Evolutionary conservation across 2,888 invertebrate species (phyloP).

Genomic region (Drosophila falleni): DNA sequence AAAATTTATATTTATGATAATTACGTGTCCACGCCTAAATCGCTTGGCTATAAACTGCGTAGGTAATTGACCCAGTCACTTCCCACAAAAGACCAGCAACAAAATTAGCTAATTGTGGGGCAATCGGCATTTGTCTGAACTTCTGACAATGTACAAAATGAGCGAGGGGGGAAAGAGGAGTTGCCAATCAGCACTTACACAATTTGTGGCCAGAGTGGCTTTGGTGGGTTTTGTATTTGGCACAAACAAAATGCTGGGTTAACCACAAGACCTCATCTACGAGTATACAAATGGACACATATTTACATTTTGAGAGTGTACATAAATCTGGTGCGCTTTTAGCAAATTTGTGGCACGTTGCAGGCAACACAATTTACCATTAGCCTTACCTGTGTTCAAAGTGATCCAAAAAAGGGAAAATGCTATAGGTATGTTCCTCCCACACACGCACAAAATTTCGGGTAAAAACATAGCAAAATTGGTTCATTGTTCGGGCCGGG

Average conservation of each 20-base stretch:
- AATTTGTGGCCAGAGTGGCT: constrained; percentile 32
- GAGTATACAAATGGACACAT: constrained; percentile 7
- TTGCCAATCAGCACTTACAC: constrained; percentile 43
- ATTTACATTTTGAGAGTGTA: constrained; percentile 46
- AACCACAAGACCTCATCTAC: neutral
- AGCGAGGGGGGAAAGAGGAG: neutral
- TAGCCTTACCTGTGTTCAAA: constrained; percentile 33
- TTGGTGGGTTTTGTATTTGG: constrained; percentile 27
- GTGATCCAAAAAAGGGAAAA: constrained; percentile 14
- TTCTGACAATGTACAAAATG: constrained; percentile 25
- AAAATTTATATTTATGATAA: constrained; percentile 36
- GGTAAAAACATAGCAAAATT: constrained; percentile 33
- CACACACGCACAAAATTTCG: neutral
- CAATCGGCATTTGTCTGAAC: constrained; percentile 20
- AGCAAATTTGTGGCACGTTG: constrained; percentile 42
- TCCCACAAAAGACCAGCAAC: constrained; percentile 6
- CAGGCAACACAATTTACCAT: constrained; percentile 54
- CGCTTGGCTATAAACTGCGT: constrained; percentile 33
- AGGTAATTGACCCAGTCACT: constrained; percentile 22
- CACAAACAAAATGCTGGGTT: constrained; percentile 2
- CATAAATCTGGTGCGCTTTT: constrained; percentile 55
- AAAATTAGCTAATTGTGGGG: constrained; percentile 52
- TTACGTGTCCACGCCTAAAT: constrained; percentile 30
- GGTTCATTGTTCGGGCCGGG: constrained; percentile 34
- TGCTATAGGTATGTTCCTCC: constrained; percentile 16